Base-by-base conservation (phyloP, 2,113 vertebrate species). In the Reinhardtius hippoglossoides region DNA sequence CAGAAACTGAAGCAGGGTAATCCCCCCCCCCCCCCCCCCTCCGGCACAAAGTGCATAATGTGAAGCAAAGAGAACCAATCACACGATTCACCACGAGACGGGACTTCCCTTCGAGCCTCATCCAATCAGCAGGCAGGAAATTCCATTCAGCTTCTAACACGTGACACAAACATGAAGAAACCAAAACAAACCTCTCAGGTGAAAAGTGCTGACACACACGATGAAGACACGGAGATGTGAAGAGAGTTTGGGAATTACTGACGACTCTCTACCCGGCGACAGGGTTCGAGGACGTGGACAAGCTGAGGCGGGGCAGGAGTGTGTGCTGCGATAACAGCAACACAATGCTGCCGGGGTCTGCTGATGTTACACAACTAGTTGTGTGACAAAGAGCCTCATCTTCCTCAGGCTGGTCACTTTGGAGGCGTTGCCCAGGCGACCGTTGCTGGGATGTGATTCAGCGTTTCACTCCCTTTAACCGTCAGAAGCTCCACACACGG, bases 391-490 rank as follows among this genome's bases (percentile, higher is more conserved):
- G 16, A 20, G 65, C 67, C 48, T 69, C 83, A 80, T 84, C 78
- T 78, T 71, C 54, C 67, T 84, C 67, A 21, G 18, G 42, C 74
- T 46, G 67, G 84, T 89, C 85, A 69, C 80, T 66, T 84, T 71
- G 86, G 71, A 91, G 84, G 79, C 55, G 89, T 88, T 83, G 78
- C 83, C 86, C 26, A 16, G 87, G 86, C 79, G 62, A 89, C 85
- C 9, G 89, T 89, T 85, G 85, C 82, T 42, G 77, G 59, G 82
- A 79, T 67, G 85, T 20, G 91, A 94, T 80, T 94, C 92, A 90
- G 93, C 92, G 21, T 66, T 85, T 91, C 60, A 20, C 37, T 59
- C 46, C 63, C 14, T 76, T 3, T 23, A 78, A 86, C 57, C 0
- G 58, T 0, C 14, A 31, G 71, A 50, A 67, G 35, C 46, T 65